These are phyloP conservation scores for Athene noctua DNA, from an alignment of 2,113 vertebrate species.

Conservation along the genomic window DNA sequence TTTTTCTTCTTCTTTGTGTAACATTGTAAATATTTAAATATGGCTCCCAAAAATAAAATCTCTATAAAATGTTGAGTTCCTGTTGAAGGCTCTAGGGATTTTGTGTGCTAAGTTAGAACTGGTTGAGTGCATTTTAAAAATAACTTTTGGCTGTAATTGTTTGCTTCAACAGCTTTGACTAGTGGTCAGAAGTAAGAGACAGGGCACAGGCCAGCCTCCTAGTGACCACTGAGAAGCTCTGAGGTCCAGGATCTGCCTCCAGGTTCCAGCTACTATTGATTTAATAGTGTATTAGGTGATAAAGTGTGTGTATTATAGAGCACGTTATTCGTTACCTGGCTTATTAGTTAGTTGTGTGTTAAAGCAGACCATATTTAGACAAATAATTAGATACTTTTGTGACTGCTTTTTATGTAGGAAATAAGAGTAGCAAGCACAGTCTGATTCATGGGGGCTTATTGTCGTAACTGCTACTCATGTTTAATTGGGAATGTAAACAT, in stretches of 20 bases:
- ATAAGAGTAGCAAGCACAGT: neutral
- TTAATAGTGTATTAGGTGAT: neutral
- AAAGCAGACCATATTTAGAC: neutral
- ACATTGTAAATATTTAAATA: slow-evolving; percentile 61
- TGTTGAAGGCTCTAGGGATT: neutral
- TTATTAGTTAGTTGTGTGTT: neutral
- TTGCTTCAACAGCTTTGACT: neutral
- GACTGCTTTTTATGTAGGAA: neutral
- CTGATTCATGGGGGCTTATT: neutral
- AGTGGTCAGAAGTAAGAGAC: neutral
- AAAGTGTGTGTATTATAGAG: neutral
- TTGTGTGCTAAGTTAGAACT: neutral
- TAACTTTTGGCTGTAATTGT: neutral
- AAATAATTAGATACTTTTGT: neutral
- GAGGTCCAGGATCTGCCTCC: neutral
- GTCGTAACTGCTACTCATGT: neutral
- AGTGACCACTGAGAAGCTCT: neutral
- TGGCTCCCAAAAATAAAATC: slow-evolving; percentile 52
- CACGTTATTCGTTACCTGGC: neutral
- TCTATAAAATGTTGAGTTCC: neutral
- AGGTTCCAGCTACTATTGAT: neutral
- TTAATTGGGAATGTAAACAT: neutral
- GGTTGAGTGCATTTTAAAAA: slow-evolving; percentile 28
- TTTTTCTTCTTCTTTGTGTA: neutral
- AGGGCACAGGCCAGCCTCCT: neutral